These are phyloP conservation scores for Timema podura DNA, from an alignment of 2,888 invertebrate genomes.

Conservation along the genomic window DNA sequence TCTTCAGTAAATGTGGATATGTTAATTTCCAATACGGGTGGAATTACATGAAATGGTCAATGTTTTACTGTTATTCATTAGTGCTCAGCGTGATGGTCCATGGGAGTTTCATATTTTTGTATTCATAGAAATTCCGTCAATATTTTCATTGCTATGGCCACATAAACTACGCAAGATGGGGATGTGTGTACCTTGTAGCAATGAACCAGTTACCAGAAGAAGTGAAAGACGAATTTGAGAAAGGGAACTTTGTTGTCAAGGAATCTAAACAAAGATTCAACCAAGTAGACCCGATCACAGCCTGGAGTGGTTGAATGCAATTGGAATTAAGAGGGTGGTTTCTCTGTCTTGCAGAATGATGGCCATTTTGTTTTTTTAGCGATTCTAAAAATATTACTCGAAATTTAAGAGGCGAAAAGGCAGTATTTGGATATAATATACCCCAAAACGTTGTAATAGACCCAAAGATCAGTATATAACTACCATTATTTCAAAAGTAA, in stretches of 20 bases:
- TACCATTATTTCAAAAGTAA: no score
- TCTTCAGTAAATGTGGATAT: neutral
- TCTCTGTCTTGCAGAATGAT: no score
- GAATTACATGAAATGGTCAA: conserved; percentile 21
- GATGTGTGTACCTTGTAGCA: conserved; percentile 19
- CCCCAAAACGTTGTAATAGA: no score
- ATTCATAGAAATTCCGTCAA: neutral
- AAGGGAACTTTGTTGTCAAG: conserved; percentile 21
- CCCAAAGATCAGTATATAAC: no score
- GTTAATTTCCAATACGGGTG: neutral
- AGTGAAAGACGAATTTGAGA: conserved; percentile 16
- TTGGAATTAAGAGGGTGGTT: conserved; percentile 19
- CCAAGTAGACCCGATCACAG: conserved; percentile 20
- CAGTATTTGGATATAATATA: conserved; percentile 7
- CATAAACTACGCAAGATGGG: conserved; percentile 19
- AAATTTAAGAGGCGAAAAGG: conserved; percentile 8
- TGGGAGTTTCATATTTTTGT: conserved; percentile 8
- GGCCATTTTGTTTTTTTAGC: no score
- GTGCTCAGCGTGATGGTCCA: conserved; percentile 17
- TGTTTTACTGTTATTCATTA: conserved; percentile 18
- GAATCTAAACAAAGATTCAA: conserved; percentile 13
- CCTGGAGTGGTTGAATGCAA: conserved; percentile 20
- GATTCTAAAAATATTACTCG: no score
- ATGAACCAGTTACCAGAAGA: conserved; percentile 22
- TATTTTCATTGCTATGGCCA: conserved; percentile 17